Base-by-base conservation (phyloP, 2,113 vertebrate genomes). In the Dolichallabes microphthalmus region DNA sequence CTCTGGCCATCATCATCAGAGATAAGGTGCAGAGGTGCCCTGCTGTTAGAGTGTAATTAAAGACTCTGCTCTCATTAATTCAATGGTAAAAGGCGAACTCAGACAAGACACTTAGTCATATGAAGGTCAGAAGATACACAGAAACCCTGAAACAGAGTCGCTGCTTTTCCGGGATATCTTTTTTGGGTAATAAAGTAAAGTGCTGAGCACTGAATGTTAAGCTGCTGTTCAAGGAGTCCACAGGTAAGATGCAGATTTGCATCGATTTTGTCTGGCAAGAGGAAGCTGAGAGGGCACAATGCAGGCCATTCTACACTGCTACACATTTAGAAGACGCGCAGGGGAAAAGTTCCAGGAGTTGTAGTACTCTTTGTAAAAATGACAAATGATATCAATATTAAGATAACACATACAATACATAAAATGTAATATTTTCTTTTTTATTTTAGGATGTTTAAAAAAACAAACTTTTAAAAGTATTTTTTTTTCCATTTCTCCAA, bases 131-230 rank as follows among this genome's bases (percentile, higher is more conserved):
- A 88, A 50, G 50, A 66, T 73, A 63, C 60, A 32, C 61, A 84
- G 81, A 82, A 89, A 84, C 17, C 87, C 79, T 45, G 86, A 87
- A 82, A 86, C 78, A 78, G 57, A 88, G 88, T 27, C 89, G 93
- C 90, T 69, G 92, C 93, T 93, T 45, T 94, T 88, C 82, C 86
- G 86, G 87, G 80, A 86, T 88, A 87, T 91, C 90, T 91, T 87
- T 90, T 89, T 90, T 30, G 86, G 90, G 90, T 90, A 89, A 86
- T 84, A 88, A 80, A 73, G 85, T 45, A 93, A 92, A 92, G 86
- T 89, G 92, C 92, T 91, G 91, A 93, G 91, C 73, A 52, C 86
- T 53, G 89, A 78, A 82, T 87, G 88, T 63, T 45, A 22, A 86
- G 86, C 32, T 79, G 88, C 90, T 86, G 79, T 77, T 90, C 71